Evolutionary conservation across 2,888 invertebrate species (phyloP).

Genomic region (Diarsia dahlii): DNA sequence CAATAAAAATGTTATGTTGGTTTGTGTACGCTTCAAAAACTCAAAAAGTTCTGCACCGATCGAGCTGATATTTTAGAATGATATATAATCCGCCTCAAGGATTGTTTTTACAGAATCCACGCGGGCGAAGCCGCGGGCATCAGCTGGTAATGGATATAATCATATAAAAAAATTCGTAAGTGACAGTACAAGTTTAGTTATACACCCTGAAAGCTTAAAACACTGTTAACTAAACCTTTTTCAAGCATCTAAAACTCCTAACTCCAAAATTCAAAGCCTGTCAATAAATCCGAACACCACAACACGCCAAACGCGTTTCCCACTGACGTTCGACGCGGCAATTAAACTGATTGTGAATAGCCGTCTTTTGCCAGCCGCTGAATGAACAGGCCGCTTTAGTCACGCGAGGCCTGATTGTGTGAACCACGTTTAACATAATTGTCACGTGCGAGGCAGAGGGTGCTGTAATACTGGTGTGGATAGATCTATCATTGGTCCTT

Average conservation of each 20-base stretch:
- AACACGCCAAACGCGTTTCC: conserved; percentile 35
- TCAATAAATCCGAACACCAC: conserved; percentile 37
- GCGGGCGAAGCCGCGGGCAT: too few species aligned
- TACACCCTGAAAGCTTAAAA: too few species aligned
- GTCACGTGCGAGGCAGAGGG: conserved; percentile 40
- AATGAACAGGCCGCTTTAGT: conserved; percentile 49
- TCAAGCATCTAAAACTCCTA: background rate
- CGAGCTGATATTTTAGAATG: too few species aligned
- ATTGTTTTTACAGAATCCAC: too few species aligned
- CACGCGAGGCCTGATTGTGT: conserved; percentile 58
- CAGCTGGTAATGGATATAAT: too few species aligned
- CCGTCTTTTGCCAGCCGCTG: conserved; percentile 64
- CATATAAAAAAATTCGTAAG: too few species aligned
- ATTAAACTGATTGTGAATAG: conserved; percentile 71
- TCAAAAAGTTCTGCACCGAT: too few species aligned
- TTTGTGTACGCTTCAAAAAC: too few species aligned
- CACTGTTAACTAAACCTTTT: background rate
- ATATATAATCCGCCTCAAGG: too few species aligned
- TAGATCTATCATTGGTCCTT: conserved; percentile 17
- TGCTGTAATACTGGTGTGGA: conserved; percentile 13
- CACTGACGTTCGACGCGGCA: conserved; percentile 60
- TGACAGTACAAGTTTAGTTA: too few species aligned
- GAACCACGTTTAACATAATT: conserved; percentile 48
- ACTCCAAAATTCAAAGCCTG: conserved; percentile 16
- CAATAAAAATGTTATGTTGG: too few species aligned